A percentile compares a stretch with the other conserved stretches of the same genome.
These are phyloP conservation scores for zebrafish (Danio rerio) DNA, from an alignment of 2,113 vertebrate species.

Conservation along the genomic window DNA sequence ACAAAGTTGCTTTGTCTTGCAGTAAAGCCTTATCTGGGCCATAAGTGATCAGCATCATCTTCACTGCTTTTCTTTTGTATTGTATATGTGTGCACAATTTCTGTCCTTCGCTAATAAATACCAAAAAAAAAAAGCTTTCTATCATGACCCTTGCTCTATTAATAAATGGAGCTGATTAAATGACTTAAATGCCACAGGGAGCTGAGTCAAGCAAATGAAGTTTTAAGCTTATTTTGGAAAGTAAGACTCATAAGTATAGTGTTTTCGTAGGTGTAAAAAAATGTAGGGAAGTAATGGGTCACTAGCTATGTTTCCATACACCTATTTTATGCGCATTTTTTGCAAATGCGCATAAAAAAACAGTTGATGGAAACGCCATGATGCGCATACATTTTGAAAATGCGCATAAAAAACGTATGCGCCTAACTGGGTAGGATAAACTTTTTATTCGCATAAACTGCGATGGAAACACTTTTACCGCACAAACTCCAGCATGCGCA, in stretches of 20 bases:
- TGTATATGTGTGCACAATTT: slow-evolving; percentile 54
- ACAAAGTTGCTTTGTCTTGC: slow-evolving; percentile 1
- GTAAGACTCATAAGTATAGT: neutral
- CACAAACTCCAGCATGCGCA: too few relatives aligned
- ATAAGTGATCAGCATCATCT: slow-evolving; percentile 30
- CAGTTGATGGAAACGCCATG: too few relatives aligned
- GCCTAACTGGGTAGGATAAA: too few relatives aligned
- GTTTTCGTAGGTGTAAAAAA: neutral
- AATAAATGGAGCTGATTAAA: neutral
- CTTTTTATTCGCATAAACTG: too few relatives aligned
- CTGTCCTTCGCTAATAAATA: slow-evolving; percentile 21
- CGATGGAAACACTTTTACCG: too few relatives aligned
- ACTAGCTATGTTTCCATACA: too few relatives aligned
- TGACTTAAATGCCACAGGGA: neutral
- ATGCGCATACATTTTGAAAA: too few relatives aligned
- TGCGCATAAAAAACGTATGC: too few relatives aligned
- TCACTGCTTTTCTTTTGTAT: slow-evolving; percentile 7
- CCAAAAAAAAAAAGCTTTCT: neutral
- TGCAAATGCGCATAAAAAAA: too few relatives aligned
- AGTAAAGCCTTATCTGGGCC: slow-evolving; percentile 42
- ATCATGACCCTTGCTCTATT: slow-evolving; percentile 20
- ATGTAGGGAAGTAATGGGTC: neutral
- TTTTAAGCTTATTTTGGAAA: neutral
- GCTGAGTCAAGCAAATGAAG: neutral
- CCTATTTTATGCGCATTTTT: too few relatives aligned